These are phyloP conservation scores for Oryzias celebensis DNA, from an alignment of 2,113 vertebrate genomes.

Conservation along the genomic window DNA sequence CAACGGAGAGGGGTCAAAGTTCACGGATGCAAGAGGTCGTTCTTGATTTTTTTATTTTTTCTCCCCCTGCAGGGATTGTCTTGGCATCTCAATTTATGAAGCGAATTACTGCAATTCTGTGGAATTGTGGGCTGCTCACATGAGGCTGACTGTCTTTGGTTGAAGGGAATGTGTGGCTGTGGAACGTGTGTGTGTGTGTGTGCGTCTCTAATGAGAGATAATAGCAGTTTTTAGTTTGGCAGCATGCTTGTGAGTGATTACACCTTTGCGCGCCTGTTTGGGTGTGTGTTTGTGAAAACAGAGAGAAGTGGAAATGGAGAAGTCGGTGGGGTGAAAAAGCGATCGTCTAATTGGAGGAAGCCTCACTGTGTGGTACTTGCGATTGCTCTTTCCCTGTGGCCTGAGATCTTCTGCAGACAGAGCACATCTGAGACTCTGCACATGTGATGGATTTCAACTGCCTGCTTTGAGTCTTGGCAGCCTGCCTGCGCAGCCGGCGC, in stretches of 20 bases:
- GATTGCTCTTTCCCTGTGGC: conserved; percentile 70
- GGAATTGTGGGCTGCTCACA: conserved; percentile 8
- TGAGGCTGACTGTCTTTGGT: conserved; percentile 21
- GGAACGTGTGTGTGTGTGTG: conserved; percentile 25
- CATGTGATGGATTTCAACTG: conserved; percentile 54
- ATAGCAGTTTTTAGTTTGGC: conserved; percentile 67
- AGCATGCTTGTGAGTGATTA: conserved; percentile 63
- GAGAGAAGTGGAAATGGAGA: conserved; percentile 42
- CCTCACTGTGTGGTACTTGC: conserved; percentile 60
- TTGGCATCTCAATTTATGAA: conserved; percentile 51
- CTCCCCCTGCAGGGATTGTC: conserved; percentile 32
- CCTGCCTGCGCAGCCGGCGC: conserved; percentile 56
- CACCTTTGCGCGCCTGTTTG: conserved; percentile 56
- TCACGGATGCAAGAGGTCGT: conserved; percentile 39
- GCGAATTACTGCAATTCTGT: conserved; percentile 21
- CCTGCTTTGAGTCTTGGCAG: conserved; percentile 62
- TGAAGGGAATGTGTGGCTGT: conserved; percentile 21
- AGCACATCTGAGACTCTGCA: conserved; percentile 13
- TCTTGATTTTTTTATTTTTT: conserved; percentile 19
- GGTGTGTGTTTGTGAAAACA: conserved; percentile 1
- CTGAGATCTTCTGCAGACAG: conserved; percentile 54
- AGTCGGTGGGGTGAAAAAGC: conserved; percentile 63
- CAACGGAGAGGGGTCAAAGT: conserved; percentile 40
- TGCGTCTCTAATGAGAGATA: conserved; percentile 61
- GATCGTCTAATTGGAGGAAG: conserved; percentile 68